Evolutionary conservation across 2,888 invertebrate genomes (phyloP), one percentile per base, ranked within the genome.

Genomic region (Oconnorella tubifera): DNA sequence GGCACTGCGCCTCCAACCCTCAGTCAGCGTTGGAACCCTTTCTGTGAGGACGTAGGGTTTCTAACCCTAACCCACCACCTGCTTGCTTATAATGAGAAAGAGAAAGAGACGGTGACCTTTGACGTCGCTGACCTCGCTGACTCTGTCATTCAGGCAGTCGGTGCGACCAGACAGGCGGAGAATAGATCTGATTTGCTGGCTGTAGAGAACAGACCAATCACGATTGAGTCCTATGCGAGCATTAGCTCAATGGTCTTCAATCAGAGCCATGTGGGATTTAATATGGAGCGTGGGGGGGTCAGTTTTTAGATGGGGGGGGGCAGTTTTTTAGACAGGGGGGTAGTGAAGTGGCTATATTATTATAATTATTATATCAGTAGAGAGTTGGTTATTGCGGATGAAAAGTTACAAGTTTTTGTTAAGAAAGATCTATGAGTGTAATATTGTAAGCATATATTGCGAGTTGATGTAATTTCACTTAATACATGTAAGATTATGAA

Each of bases 281-380:
- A 90, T 83, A 90, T 91, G 84, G 90, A 91, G 67, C 85, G 92
- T 72, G 91, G 91, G 72, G 90, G 90, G 80, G 88, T 92, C 77
- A 91, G 91, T 80, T 81, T 79, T 65, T 80, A 51, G 40, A 40
- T 40, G 40, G 6, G 40, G 40, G n/a, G n/a, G n/a, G n/a, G n/a
- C n/a, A n/a, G n/a, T n/a, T n/a, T n/a, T n/a, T n/a, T n/a, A n/a
- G n/a, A n/a, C n/a, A n/a, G n/a, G n/a, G n/a, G n/a, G n/a, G n/a
- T n/a, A n/a, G n/a, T n/a, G n/a, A n/a, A n/a, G n/a, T n/a, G n/a
- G n/a, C n/a, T n/a, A n/a, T n/a, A n/a, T n/a, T n/a, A n/a, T n/a
- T n/a, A n/a, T n/a, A n/a, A n/a, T n/a, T n/a, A n/a, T n/a, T n/a
- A n/a, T n/a, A n/a, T n/a, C n/a, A n/a, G n/a, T n/a, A n/a, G n/a